These are phyloP conservation scores for Furnarius figulus DNA, from an alignment of 2,113 vertebrate species.

Conservation along the genomic window DNA sequence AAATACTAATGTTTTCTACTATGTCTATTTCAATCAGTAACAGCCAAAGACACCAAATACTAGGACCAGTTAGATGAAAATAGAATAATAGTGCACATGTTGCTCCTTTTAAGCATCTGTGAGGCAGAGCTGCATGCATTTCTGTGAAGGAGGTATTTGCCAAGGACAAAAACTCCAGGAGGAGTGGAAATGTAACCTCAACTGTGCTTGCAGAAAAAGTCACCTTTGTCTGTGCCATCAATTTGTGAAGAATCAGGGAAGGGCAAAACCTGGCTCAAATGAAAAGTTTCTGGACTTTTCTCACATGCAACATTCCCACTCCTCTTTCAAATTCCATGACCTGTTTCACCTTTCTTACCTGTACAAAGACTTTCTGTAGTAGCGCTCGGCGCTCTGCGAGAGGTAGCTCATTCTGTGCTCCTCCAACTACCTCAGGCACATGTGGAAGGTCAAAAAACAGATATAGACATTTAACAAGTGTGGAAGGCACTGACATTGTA, in stretches of 20 bases:
- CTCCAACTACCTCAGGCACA: constrained; percentile 89
- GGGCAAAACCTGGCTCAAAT: not conserved
- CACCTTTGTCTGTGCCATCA: not conserved
- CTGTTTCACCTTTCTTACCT: constrained; percentile 75
- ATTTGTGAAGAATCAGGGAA: not conserved
- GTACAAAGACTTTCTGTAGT: constrained; percentile 98
- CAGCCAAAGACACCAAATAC: not conserved
- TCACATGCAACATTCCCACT: not conserved
- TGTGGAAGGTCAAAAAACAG: constrained; percentile 99
- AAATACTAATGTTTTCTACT: not conserved
- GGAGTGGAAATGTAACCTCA: not conserved
- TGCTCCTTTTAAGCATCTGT: not conserved
- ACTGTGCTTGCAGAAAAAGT: not conserved
- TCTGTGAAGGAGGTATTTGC: not conserved
- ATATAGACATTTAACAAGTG: constrained; percentile 98
- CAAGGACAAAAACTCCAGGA: not conserved
- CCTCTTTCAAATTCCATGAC: not conserved
- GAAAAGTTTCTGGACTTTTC: not conserved
- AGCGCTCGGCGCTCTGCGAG: constrained; percentile 89
- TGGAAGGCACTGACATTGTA: constrained; percentile 98
- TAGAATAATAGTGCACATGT: fast-evolving
- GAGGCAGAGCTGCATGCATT: not conserved
- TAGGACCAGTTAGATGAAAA: not conserved
- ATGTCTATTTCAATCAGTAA: not conserved
- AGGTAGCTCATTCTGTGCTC: constrained; percentile 90